A percentile compares a stretch with the other conserved stretches of the same genome.
Evolutionary conservation across 1,140 invertebrate species (phyloP).

Genomic region (Caenorhabditis brenneri): DNA sequence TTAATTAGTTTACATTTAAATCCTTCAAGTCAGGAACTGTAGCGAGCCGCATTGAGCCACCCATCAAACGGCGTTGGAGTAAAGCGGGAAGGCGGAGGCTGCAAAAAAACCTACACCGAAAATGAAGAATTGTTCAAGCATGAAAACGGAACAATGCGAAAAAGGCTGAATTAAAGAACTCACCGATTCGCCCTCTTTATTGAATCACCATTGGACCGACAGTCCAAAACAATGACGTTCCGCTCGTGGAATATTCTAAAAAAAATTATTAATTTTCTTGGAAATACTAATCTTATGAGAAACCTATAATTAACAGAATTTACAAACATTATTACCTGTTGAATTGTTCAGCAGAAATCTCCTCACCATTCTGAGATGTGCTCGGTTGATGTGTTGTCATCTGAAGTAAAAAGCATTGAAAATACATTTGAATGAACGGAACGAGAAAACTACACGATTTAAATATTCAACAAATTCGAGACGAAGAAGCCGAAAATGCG

Average conservation of each 20-base stretch:
- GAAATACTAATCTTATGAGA: no score
- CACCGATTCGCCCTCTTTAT: not conserved
- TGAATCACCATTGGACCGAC: not conserved
- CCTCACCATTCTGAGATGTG: no score
- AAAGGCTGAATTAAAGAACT: not conserved
- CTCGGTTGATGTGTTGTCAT: no score
- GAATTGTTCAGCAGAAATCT: no score
- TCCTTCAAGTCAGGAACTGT: slow-evolving; percentile 15
- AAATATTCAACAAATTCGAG: no score
- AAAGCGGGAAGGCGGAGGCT: not conserved
- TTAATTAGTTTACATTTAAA: not conserved
- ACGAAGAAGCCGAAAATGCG: not conserved
- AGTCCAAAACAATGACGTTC: not conserved
- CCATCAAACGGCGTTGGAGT: slow-evolving; percentile 28
- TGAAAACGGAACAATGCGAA: not conserved
- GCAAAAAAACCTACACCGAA: slow-evolving; percentile 25
- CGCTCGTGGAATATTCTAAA: slow-evolving; percentile 14
- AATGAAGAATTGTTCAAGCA: not conserved
- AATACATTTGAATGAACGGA: no score
- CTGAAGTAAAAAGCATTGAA: no score
- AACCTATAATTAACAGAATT: no score
- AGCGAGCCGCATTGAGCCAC: slow-evolving; percentile 14
- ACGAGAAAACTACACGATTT: no score
- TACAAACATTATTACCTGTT: not conserved
- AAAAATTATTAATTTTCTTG: no score